phyloP scores from a whole-genome alignment of 2,797 vertebrate genomes.

The Trachops cirrhosus region DNA sequence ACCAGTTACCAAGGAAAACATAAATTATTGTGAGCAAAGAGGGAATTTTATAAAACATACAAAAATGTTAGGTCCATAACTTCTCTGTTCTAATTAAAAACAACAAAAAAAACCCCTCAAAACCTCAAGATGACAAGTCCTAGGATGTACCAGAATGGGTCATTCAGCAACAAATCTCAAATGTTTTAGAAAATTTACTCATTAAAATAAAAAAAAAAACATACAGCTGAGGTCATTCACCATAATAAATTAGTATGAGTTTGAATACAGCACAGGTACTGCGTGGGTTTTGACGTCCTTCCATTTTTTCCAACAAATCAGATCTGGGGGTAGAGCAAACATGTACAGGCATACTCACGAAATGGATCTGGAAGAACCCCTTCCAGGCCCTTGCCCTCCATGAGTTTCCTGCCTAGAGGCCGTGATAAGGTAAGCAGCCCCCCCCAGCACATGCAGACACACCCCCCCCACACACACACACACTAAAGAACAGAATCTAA shows the following conservation, averaged over 20 bases:
- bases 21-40: conserved; percentile 69
- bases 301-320: conserved; percentile 19
- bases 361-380: not conserved
- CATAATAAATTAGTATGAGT: not conserved
- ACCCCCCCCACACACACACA: not conserved
- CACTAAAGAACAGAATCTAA: not conserved
- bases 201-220: conserved; percentile 9
- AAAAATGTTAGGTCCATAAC: conserved; percentile 49
- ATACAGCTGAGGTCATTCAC: conserved; percentile 29
- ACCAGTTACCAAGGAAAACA: conserved; percentile 69
- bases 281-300: not conserved
- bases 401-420: not conserved
- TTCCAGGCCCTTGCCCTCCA: not conserved
- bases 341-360: not conserved
- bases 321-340: not conserved
- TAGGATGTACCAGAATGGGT: conserved; percentile 25
- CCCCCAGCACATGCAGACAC: not conserved
- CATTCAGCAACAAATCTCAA: conserved; percentile 25
- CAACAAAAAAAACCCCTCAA: not conserved
- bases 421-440: not conserved
- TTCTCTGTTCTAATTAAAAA: conserved; percentile 60
- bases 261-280: not conserved
- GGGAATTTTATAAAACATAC: conserved; percentile 56
- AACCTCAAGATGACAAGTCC: conserved; percentile 28
- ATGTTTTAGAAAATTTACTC: conserved; percentile 42